Evolutionary conservation across 2,888 invertebrate species (phyloP), one percentile per base, ranked within the genome.

Genomic region (Drosophila borealis): DNA sequence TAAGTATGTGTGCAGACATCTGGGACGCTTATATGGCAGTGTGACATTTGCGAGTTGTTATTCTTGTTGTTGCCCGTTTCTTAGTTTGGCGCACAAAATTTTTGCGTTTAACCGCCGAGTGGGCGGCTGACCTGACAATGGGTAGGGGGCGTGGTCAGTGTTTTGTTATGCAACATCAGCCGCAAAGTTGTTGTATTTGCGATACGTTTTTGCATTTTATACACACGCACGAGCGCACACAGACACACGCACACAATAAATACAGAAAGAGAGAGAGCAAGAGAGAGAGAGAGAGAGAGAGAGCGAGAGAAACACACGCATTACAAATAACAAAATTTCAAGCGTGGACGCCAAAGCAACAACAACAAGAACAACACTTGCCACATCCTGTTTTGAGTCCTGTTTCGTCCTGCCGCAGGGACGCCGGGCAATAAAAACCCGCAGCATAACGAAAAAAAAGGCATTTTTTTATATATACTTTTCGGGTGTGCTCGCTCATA

Each of bases 401-500:
- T 66, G 72, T 61, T 63, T 60, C 44, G 50, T 61, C 46, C 65
- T 73, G 56, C 65, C 63, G 56, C 76, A 65, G 36, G 63, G 68
- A 68, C 57, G 69, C 64, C 50, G 78, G 74, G 85, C 81, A 85
- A 86, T 85, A 86, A 86, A 87, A 87, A 70, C 60, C 67, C 60
- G 57, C 74, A 72, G 74, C 75, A 72, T 56, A 74, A 74, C 71
- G 56, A 55, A 70, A 41, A 42, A 41, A 42, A 41, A 54, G 45
- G 34, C 2, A 34, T 25, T 21, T 49, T 72, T 46, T 59, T 48
- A 49, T 45, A 49, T 45, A 49, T 41, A 45, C 67, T 67, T 75
- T 70, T 62, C 50, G 71, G 77, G 70, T 68, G 81, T 80, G 76
- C 84, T 74, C 67, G 83, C 82, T 85, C 88, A 87, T 89, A 88